Conservation (phyloP, 2,797 vertebrate genomes). For the Acanthurus leucopareius region DNA sequence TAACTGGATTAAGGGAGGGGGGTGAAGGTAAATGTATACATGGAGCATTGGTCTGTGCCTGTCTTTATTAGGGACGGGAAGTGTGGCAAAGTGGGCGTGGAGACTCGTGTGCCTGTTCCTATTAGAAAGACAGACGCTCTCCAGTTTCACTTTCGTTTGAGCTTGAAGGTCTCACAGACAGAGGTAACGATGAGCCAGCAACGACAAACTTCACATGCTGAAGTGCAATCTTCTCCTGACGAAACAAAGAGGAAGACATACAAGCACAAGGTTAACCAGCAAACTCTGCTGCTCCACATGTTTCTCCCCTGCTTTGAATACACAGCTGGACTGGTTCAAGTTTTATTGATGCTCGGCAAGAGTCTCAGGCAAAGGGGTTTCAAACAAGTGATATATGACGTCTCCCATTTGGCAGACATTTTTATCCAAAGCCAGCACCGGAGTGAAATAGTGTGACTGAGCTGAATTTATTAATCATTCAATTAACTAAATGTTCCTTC, state of each 20-base stretch:
- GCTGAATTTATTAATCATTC: slow-evolving; percentile 99
- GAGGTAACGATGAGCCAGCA: slow-evolving; percentile 64
- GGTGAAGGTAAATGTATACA: slow-evolving; percentile 57
- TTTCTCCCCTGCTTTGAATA: slow-evolving; percentile 11
- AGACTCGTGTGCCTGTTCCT: slow-evolving; percentile 30
- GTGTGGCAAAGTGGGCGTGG: slow-evolving; percentile 47
- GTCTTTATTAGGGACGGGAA: slow-evolving; percentile 60
- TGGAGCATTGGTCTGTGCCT: slow-evolving; percentile 54
- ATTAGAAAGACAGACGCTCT: slow-evolving; percentile 51
- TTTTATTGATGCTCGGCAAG: slow-evolving; percentile 31
- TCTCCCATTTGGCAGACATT: slow-evolving; percentile 80
- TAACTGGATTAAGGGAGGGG: slow-evolving; percentile 70
- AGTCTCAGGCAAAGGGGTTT: slow-evolving; percentile 50
- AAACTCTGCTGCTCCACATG: slow-evolving; percentile 11
- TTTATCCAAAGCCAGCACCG: slow-evolving; percentile 85
- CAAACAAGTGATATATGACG: slow-evolving; percentile 75
- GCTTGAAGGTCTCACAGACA: slow-evolving; percentile 47
- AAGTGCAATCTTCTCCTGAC: slow-evolving; percentile 41
- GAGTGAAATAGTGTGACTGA: slow-evolving; percentile 99
- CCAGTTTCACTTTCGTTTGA: slow-evolving; percentile 44
- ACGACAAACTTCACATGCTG: slow-evolving; percentile 30
- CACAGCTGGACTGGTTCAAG: slow-evolving; percentile 35
- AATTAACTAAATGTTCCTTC: slow-evolving; percentile 99
- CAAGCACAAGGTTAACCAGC: slow-evolving; percentile 53
- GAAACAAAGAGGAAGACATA: slow-evolving; percentile 42